Percentiles rank a stretch among this genome's conserved stretches.
phyloP scores from a whole-genome alignment of 2,888 invertebrate genomes.

The Hemistola chrysoprasaria region DNA sequence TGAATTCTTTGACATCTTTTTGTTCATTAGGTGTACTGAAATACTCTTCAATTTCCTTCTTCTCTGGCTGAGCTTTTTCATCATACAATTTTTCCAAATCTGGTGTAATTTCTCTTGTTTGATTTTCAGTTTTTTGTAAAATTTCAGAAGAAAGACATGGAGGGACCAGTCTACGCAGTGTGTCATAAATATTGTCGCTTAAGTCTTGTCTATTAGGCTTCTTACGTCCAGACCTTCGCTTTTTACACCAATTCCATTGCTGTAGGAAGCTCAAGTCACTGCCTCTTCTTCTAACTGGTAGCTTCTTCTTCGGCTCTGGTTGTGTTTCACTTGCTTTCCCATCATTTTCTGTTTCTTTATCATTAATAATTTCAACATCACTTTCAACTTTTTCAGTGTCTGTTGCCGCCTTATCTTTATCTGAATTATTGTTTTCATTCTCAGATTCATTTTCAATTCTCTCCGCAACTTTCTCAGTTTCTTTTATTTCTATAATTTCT shows the following conservation, averaged over 20 bases:
- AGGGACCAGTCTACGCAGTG: constrained; percentile 85
- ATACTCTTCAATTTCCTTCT: constrained; percentile 66
- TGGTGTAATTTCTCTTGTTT: constrained; percentile 80
- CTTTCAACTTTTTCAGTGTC: constrained; percentile 64
- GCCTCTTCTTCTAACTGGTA: constrained; percentile 84
- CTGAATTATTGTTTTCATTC: constrained; percentile 67
- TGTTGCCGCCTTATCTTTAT: constrained; percentile 65
- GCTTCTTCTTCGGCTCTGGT: constrained; percentile 71
- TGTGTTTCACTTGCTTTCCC: constrained; percentile 17
- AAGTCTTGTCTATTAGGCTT: constrained; percentile 80
- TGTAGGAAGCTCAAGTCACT: constrained; percentile 88
- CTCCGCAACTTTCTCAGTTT: constrained; percentile 21
- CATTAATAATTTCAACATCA: constrained; percentile 54
- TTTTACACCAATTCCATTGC: constrained; percentile 90
- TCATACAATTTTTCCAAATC: constrained; percentile 84
- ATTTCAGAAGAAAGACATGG: constrained; percentile 75
- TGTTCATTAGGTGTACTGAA: constrained; percentile 86
- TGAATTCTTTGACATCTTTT: constrained; percentile 84
- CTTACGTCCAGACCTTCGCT: constrained; percentile 76
- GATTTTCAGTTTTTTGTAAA: constrained; percentile 63
- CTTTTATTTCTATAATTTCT: constrained; percentile 48
- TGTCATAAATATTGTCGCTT: constrained; percentile 86
- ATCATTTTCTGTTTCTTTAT: constrained; percentile 34
- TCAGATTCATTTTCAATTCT: constrained; percentile 55
- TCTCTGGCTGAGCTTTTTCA: constrained; percentile 55